Conservation (phyloP, 2,113 vertebrate species). For the Elephas maximus region DNA sequence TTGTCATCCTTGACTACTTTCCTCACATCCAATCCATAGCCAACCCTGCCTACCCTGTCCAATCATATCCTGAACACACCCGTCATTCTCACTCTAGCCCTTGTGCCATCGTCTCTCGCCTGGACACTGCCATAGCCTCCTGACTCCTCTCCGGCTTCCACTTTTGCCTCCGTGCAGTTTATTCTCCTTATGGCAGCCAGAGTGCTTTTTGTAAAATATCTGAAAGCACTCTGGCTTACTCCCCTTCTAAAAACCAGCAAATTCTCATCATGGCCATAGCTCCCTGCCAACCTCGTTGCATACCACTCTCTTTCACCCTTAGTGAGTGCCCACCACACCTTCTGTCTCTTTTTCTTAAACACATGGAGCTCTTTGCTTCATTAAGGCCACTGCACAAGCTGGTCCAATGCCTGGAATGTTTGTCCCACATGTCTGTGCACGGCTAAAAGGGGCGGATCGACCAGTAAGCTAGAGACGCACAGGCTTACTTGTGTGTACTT, state of each 20-base stretch:
- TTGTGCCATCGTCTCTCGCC: not conserved
- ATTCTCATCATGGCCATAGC: not conserved
- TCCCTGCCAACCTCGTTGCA: not conserved
- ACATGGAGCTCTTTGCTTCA: not conserved
- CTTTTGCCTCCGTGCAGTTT: not conserved
- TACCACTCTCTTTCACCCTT: too few species aligned
- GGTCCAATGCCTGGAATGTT: not conserved
- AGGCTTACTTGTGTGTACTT: too few species aligned
- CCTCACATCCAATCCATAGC: accelerated
- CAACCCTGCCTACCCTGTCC: not conserved
- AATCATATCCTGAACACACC: not conserved
- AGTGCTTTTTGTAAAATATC: not conserved
- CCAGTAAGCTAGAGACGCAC: too few species aligned
- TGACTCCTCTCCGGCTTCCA: not conserved
- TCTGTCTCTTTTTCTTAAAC: not conserved
- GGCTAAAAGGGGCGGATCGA: not conserved
- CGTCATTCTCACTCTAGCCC: not conserved
- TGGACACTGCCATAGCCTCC: not conserved
- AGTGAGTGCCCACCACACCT: not conserved
- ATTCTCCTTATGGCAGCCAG: not conserved
- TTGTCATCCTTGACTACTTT: too few species aligned
- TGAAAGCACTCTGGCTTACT: not conserved
- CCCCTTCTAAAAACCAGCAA: not conserved
- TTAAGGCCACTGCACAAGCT: not conserved
- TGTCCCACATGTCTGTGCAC: accelerated